A percentile compares a stretch with the other conserved stretches of the same genome.
Conservation (phyloP, 2,113 vertebrate species). For the Capreolus pygargus region DNA sequence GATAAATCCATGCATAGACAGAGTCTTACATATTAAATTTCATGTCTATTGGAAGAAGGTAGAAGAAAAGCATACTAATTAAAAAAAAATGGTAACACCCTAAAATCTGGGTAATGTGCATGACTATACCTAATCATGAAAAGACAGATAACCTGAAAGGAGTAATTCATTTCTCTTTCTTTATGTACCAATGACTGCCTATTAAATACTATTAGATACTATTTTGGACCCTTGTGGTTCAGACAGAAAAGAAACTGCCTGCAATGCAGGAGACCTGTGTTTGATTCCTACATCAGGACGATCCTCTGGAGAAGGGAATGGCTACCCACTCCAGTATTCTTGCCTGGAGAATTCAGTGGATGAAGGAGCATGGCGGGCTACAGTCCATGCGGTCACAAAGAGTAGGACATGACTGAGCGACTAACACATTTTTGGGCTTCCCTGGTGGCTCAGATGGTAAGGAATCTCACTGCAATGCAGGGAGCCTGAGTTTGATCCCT, state of each 20-base stretch:
- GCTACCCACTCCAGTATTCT: not conserved
- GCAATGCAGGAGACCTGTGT: not conserved
- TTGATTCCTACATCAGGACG: not conserved
- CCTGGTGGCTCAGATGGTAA: not conserved
- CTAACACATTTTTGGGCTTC: not conserved
- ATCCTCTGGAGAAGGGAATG: not conserved
- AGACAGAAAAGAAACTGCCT: not conserved
- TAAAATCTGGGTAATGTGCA: not conserved
- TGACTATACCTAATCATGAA: not conserved
- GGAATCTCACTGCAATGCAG: not conserved
- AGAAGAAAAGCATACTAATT: not conserved
- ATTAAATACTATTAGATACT: not conserved
- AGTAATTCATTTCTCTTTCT: not conserved
- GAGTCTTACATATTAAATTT: not conserved
- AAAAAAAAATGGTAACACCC: not conserved
- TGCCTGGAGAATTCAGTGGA: not conserved
- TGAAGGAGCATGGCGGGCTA: not conserved
- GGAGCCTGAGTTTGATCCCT: not conserved
- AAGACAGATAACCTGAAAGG: not conserved
- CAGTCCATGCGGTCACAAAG: not conserved
- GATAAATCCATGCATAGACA: not conserved
- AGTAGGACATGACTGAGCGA: not conserved
- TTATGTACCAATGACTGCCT: not conserved
- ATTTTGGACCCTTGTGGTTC: not conserved
- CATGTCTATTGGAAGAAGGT: not conserved